Evolutionary conservation across 2,888 invertebrate species (phyloP), one percentile per base, ranked within the genome.

Genomic region (Brachypalpus laphriformis): DNA sequence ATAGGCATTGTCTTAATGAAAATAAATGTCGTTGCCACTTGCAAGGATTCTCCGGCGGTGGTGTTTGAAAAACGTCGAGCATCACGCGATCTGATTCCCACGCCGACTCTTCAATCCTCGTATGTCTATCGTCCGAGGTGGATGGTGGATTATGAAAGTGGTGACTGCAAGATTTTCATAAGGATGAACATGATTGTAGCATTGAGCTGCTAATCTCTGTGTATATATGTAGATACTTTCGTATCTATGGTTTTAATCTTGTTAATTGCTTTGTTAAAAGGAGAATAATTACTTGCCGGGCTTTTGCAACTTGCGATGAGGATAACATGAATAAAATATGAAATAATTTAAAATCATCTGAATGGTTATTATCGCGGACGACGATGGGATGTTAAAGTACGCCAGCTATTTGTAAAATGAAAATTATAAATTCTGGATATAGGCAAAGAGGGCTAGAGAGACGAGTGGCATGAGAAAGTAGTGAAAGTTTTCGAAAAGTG

Each of bases 241-340:
- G 22, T 42, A 49, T 68, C 61, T 68, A 25, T 56, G 68, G 51
- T 49, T 78, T 77, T 83, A 83, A 83, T 83, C 66, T 68, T 34
- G 78, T 83, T 83, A 83, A 83, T 78, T 83, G 82, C 82, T 68
- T 83, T 78, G 82, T 68, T 78, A 37, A 40, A 20, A 56, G 40
- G 42, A 56, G 72, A 78, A 68, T 72, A 74, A 83, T 78, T 78
- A 83, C 82, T 78, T 78, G 66, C 34, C 59, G 63, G 71, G 45
- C 54, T 66, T 77, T 77, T 42, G 49, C 40, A 65, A 76, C 22
- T 25, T 37, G 3, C 18, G 3, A n/a, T 25, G 18, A 18, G 16
- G 47, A 18, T 9, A 47, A 40, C 40, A 51, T 49, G 42, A 42
- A 42, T 63, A 51, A 51, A 42, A 63, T 42, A 51, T 28, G 61